Percentiles rank a stretch among this genome's conserved stretches.
Evolutionary conservation across 2,797 vertebrate species (phyloP).

Genomic region (Leuciscus waleckii): DNA sequence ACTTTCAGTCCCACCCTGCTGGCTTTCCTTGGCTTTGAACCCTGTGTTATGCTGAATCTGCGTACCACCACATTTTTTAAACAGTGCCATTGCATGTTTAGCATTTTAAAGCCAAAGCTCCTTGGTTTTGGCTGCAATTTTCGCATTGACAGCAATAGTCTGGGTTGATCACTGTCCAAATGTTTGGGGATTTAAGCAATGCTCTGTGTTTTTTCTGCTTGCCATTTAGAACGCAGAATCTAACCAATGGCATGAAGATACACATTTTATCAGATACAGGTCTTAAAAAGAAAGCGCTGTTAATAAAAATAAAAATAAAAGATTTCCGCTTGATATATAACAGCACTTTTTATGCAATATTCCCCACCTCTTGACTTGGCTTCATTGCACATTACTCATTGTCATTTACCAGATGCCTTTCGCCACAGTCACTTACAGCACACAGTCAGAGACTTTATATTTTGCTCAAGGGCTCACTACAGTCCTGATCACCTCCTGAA

Average conservation of each 20-base stretch:
- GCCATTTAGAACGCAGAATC: conserved; percentile 19
- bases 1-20: conserved; percentile 68
- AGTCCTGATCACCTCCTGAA: not conserved
- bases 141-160: conserved; percentile 67
- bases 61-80: conserved; percentile 65
- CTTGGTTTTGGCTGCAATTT: conserved; percentile 67
- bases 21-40: conserved; percentile 66
- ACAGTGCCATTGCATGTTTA: conserved; percentile 71
- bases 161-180: conserved; percentile 56
- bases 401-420: conserved; percentile 19
- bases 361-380: conserved; percentile 1
- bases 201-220: conserved; percentile 34
- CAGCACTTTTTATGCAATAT: not conserved
- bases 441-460: not conserved
- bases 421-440: not conserved
- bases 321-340: conserved; percentile 6
- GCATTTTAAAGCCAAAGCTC: conserved; percentile 75
- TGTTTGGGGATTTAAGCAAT: conserved; percentile 42
- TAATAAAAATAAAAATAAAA: not conserved
- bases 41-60: conserved; percentile 74
- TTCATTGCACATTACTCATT: conserved; percentile 6
- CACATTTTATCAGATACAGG: not conserved
- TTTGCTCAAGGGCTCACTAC: not conserved
- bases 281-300: not conserved
- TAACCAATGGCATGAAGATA: not conserved